Percentiles rank a stretch among this genome's conserved stretches.
Conservation (phyloP, 2,113 vertebrate genomes). For the Proteles cristata region DNA sequence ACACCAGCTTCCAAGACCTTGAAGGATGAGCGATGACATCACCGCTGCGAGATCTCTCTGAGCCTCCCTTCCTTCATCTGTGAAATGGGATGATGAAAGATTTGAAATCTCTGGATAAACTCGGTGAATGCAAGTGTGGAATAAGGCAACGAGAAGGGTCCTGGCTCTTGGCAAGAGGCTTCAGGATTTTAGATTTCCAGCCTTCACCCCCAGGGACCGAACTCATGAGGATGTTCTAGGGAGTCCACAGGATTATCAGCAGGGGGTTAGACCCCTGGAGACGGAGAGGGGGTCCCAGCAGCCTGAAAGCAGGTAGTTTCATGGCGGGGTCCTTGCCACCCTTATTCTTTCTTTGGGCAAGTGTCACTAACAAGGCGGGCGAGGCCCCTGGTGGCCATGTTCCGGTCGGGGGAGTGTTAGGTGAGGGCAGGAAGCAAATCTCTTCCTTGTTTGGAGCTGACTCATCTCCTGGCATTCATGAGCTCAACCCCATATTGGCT, state of each 20-base stretch:
- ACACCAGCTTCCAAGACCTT: not conserved
- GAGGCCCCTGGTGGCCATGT: not conserved
- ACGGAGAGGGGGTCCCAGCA: not conserved
- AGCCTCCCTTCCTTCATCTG: not conserved
- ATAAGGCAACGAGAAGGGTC: not conserved
- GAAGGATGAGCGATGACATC: not conserved
- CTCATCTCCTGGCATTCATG: too few species aligned
- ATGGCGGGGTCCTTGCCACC: accelerated
- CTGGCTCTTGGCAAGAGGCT: not conserved
- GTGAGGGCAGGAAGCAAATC: not conserved
- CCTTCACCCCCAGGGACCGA: not conserved
- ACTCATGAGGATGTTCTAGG: too few species aligned
- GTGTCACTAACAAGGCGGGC: not conserved
- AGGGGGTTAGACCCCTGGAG: not conserved
- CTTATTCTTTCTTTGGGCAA: not conserved
- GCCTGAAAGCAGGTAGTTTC: not conserved
- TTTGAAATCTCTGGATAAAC: not conserved
- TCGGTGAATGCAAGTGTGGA: not conserved
- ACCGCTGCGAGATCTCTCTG: not conserved
- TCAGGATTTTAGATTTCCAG: not conserved
- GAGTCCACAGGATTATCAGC: not conserved
- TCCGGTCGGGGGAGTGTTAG: not conserved
- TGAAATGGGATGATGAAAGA: not conserved
- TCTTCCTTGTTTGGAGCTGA: not conserved
- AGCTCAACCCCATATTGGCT: not conserved